Evolutionary conservation across 2,888 invertebrate species (phyloP).

Genomic region (Caenorhabditis parvicauda): DNA sequence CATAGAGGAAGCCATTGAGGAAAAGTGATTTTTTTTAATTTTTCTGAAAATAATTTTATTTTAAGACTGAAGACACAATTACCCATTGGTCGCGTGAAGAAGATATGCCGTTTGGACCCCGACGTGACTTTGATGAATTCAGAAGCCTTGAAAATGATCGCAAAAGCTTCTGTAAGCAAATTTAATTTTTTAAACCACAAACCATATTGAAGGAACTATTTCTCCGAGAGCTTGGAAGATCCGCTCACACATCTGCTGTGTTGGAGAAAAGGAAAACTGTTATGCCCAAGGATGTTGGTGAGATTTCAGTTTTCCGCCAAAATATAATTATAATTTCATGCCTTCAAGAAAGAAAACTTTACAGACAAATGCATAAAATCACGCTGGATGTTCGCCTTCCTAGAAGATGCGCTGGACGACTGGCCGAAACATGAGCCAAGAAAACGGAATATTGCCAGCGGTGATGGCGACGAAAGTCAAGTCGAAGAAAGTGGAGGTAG

Average conservation of each 20-base stretch:
- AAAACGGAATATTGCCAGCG: conserved; percentile 13
- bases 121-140: conserved; percentile 33
- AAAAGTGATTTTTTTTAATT: too few relatives aligned
- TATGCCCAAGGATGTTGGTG: conserved; percentile 48
- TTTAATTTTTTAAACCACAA: background rate
- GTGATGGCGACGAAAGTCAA: background rate
- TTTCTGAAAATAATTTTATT: too few relatives aligned
- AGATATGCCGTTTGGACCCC: conserved; percentile 38
- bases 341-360: too few relatives aligned
- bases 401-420: conserved; percentile 51
- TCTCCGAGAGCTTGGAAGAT: conserved; percentile 38
- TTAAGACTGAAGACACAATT: conserved; percentile 29
- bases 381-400: conserved; percentile 43
- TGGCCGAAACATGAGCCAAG: conserved; percentile 45
- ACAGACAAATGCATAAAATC: conserved; percentile 44
- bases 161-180: conserved; percentile 41
- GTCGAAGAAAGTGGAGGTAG: too few relatives aligned
- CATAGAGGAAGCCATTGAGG: too few relatives aligned
- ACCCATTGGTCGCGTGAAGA: conserved; percentile 34
- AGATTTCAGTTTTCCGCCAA: background rate
- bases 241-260: conserved; percentile 40
- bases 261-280: conserved; percentile 47
- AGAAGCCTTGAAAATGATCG: conserved; percentile 43
- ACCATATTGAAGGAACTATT: conserved; percentile 40
- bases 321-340: too few relatives aligned